These are phyloP conservation scores for Drosophila multiciliata DNA, from an alignment of 2,888 invertebrate genomes.

Conservation along the genomic window DNA sequence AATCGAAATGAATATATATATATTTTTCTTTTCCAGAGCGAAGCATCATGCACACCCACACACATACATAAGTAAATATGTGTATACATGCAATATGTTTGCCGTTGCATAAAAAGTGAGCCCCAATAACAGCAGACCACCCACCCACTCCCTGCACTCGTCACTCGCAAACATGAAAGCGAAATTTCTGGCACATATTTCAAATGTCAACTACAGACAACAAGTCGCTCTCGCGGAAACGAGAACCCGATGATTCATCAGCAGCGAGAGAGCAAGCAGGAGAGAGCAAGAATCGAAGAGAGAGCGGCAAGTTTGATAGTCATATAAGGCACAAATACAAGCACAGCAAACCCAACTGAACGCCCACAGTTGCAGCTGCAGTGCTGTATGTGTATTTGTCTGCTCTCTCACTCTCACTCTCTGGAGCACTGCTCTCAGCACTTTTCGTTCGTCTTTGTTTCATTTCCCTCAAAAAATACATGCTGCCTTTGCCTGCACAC, in stretches of 20 bases:
- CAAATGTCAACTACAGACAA: slow-evolving; percentile 67
- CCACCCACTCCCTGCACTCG: slow-evolving; percentile 5
- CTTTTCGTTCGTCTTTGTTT: slow-evolving; percentile 31
- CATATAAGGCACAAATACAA: slow-evolving; percentile 43
- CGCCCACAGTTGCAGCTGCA: slow-evolving; percentile 41
- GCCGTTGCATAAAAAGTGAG: slow-evolving; percentile 62
- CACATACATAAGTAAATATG: slow-evolving; percentile 7
- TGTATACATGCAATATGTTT: slow-evolving; percentile 25
- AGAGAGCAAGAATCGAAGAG: slow-evolving; percentile 19
- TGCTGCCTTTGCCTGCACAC: slow-evolving; percentile 18
- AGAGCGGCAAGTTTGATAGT: slow-evolving; percentile 11
- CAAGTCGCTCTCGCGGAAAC: slow-evolving; percentile 52
- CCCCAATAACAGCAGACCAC: slow-evolving; percentile 2
- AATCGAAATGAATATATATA: slow-evolving; percentile 59
- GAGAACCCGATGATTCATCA: slow-evolving; percentile 62
- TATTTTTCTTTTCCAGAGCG: slow-evolving; percentile 17
- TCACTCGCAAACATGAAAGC: slow-evolving; percentile 70
- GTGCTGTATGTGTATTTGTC: slow-evolving; percentile 13
- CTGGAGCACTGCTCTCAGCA: slow-evolving; percentile 8
- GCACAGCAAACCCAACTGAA: slow-evolving; percentile 11
- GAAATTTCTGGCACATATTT: slow-evolving; percentile 81
- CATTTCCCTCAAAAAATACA: slow-evolving; percentile 34
- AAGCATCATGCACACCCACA: slow-evolving; percentile 9
- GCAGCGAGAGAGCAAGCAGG: slow-evolving; percentile 5
- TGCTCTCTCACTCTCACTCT: slow-evolving; percentile 5